Evolutionary conservation across 2,113 vertebrate species (phyloP), one percentile per base, ranked within the genome.

Genomic region (Hydrochoerus hydrochaeris): DNA sequence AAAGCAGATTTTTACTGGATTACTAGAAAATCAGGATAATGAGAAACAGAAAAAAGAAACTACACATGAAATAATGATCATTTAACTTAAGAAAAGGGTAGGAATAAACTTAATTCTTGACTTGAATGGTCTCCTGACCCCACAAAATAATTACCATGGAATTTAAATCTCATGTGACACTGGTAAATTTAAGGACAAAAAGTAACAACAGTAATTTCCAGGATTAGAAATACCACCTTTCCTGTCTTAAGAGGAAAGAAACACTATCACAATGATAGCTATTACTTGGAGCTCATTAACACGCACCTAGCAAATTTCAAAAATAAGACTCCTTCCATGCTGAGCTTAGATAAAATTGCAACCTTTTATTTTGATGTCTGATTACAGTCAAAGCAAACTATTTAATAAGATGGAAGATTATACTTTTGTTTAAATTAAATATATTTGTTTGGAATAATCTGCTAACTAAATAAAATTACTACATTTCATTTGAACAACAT

Each of bases 401-500:
- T 41, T 89, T 41, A 44, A 52, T 82, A 52, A 3, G 8, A 52
- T 10, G 32, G 77, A 83, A 71, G 24, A 57, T 4, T 62, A 14
- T 54, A 41, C 69, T 77, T 88, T 44, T 54, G 30, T 83, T 85
- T 90, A 90, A 87, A 0, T 3, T n/a, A 22, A 35, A 28, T 62
- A 41, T 4, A 41, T 80, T 58, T 88, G 24, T 32, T 88, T 44
- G 89, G 24, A 82, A 88, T 17, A 85, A 46, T 77, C 3, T 75
- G 46, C 16, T 80, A 14, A 69, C 7, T 41, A 58, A 7, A 46
- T 60, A 91, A 77, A 87, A 87, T 62, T 35, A 84, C 32, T 35
- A 41, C 38, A 57, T 80, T 91, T 71, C 80, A 90, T 58, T 96
- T 96, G 3, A 73, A 73, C 24, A 93, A 71, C 77, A 91, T 41